Conservation (phyloP, 2,797 vertebrate genomes). For the Harpagifer antarcticus region DNA sequence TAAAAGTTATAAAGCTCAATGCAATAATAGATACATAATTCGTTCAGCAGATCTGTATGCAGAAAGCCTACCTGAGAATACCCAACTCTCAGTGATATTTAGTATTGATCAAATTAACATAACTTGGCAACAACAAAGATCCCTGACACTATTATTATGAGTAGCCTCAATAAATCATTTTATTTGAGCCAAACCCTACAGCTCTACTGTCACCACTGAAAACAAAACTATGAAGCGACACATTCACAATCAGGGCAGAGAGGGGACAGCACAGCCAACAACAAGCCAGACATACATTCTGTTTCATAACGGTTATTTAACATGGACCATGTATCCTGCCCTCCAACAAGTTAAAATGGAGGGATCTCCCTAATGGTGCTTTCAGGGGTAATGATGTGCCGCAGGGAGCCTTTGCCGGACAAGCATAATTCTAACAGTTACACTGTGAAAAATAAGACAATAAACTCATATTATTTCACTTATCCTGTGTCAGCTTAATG, state of each 20-base stretch:
- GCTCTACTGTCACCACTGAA: background rate
- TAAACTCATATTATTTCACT: background rate
- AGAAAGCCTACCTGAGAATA: too few species aligned
- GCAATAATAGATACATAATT: conserved; percentile 35
- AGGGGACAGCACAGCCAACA: background rate
- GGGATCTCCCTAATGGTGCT: conserved; percentile 52
- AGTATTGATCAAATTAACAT: conserved; percentile 15
- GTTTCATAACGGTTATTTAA: conserved; percentile 28
- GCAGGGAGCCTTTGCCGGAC: conserved; percentile 27
- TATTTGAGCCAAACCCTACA: background rate
- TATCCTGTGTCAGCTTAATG: background rate
- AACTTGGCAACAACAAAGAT: conserved; percentile 2
- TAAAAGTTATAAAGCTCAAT: conserved; percentile 7
- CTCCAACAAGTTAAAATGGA: conserved; percentile 59
- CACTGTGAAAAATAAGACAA: conserved; percentile 5
- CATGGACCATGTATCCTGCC: conserved; percentile 24
- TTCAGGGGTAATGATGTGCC: conserved; percentile 52
- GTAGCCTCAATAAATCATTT: conserved; percentile 1
- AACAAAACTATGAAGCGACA: background rate
- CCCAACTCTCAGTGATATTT: background rate
- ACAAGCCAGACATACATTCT: background rate
- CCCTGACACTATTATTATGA: background rate
- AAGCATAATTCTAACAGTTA: conserved; percentile 27
- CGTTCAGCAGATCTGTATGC: conserved; percentile 11
- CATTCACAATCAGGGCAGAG: background rate